Evolutionary conservation across 1,140 invertebrate genomes (phyloP).

Genomic region (Scaptodrosophila lebanonensis): DNA sequence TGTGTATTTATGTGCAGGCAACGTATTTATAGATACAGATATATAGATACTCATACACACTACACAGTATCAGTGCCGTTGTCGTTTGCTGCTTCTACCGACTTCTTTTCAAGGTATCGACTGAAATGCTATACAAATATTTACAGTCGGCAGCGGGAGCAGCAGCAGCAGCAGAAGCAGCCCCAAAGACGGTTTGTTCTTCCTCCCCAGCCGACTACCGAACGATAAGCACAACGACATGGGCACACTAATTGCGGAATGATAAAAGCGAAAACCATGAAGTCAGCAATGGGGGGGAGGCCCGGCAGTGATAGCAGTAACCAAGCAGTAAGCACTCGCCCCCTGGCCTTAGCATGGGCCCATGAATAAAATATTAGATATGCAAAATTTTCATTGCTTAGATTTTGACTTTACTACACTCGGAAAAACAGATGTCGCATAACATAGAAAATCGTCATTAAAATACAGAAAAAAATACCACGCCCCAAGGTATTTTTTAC

Average conservation of each 20-base stretch:
- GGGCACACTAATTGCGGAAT: constrained; percentile 66
- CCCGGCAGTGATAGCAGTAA: too few species aligned
- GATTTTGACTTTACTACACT: constrained; percentile 46
- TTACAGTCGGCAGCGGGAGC: constrained; percentile 43
- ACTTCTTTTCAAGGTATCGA: constrained; percentile 39
- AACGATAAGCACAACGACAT: constrained; percentile 63
- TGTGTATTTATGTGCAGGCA: constrained; percentile 11
- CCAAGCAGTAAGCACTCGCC: not conserved
- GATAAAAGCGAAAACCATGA: constrained; percentile 52
- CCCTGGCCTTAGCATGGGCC: constrained; percentile 9
- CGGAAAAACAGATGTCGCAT: too few species aligned
- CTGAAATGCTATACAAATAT: constrained; percentile 67
- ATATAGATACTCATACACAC: constrained; percentile 27
- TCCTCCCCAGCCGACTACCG: constrained; percentile 25
- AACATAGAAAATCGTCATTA: constrained; percentile 6
- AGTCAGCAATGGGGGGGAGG: too few species aligned
- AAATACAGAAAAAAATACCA: not conserved
- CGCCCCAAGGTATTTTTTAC: too few species aligned
- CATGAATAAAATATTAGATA: constrained; percentile 32
- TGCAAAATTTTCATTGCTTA: constrained; percentile 46
- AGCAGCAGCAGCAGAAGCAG: constrained; percentile 16
- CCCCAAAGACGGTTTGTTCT: constrained; percentile 31
- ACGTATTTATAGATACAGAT: constrained; percentile 45
- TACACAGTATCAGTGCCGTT: constrained; percentile 40
- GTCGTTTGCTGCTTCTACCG: not conserved